phyloP scores from a whole-genome alignment of 2,113 vertebrate genomes.

The Baryphthengus martii region DNA sequence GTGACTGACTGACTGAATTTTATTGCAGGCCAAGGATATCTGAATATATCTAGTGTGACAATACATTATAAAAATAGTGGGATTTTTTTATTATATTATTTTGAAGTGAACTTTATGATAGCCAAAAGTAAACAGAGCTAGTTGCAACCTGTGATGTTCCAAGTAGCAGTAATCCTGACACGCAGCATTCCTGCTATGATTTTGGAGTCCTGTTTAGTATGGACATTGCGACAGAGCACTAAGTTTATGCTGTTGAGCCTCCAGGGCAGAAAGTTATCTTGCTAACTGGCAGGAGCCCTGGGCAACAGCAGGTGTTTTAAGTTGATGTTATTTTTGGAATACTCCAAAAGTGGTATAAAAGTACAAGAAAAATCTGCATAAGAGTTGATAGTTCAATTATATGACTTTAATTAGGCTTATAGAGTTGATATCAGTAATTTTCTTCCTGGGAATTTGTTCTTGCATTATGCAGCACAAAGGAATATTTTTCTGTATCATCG shows the following conservation, averaged over 20 bases:
- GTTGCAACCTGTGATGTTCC: background rate
- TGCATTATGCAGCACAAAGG: background rate
- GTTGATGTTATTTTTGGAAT: background rate
- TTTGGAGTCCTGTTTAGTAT: background rate
- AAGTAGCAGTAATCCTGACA: background rate
- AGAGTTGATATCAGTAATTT: background rate
- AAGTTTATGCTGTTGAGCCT: background rate
- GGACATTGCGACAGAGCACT: background rate
- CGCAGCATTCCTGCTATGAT: background rate
- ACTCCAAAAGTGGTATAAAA: background rate
- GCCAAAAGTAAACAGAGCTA: background rate
- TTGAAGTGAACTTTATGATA: background rate
- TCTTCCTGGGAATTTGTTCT: background rate
- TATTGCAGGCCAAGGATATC: background rate
- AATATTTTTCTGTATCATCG: background rate
- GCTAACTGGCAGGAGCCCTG: background rate
- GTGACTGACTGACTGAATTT: background rate
- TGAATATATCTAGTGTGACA: background rate
- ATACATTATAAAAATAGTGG: background rate
- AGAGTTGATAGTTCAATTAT: background rate
- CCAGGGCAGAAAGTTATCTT: background rate
- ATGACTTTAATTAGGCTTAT: background rate
- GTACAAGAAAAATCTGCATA: background rate
- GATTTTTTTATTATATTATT: background rate
- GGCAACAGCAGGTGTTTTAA: background rate